Evolutionary conservation across 1,140 invertebrate genomes (phyloP), one percentile per base, ranked within the genome.

Genomic region (Drosophila bipectinata): DNA sequence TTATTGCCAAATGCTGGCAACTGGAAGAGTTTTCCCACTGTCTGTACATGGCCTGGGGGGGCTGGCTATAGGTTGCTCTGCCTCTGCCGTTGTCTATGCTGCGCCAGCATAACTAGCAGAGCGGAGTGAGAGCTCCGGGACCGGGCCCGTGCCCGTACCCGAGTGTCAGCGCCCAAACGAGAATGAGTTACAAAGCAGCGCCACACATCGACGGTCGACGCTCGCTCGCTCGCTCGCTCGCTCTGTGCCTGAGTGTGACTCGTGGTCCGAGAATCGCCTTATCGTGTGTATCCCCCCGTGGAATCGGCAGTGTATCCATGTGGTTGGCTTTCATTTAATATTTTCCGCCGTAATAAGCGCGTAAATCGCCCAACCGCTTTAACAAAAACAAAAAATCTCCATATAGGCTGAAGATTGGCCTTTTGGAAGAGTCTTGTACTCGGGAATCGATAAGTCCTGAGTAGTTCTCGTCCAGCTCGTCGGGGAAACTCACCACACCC

Each of bases 111-210:
- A 75, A 32, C 72, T 1, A 7, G 53, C 72, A 34, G 60, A 34
- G 26, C 59, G 68, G 77, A 77, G 60, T 67, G 73, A 77, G 79
- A 37, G 73, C 53, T 32, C 30, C 49, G 66, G 74, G 45, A 61
- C 60, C 47, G 37, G 75, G 58, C 59, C 39, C 26, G 26, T 28
- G 6, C 4, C 26, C 26, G 4, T 52, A 59, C 55, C 37, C 39
- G 68, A 75, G 72, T 37, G 44, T 49, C 56, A 76, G 64, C 74
- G 67, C 83, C 74, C 63, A 60, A 68, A 41, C 78, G 75, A 87
- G 82, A 73, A 41, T 82, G 79, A 87, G 82, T 87, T 79, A 79
- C 79, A 87, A 53, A 88, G 78, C 83, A 75, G 61, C 75, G 62
- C 69, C 83, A 72, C 82, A 87, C 82, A 87, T 61, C 51, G 83